Evolutionary conservation across 2,888 invertebrate genomes (phyloP).

Genomic region (Acleris emargana): DNA sequence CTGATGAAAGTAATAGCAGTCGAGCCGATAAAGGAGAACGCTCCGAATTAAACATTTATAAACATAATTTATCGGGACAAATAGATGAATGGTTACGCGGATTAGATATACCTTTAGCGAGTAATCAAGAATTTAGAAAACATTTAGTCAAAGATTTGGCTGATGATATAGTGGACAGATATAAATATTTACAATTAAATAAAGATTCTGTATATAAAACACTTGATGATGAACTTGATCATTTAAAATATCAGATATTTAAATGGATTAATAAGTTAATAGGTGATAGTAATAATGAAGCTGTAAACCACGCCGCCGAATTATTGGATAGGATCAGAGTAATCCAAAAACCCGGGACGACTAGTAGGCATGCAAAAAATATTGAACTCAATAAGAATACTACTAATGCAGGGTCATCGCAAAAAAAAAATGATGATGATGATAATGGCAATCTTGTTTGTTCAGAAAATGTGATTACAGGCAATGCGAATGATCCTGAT

Average conservation of each 20-base stretch:
- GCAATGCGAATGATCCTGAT: no score
- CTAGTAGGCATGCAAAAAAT: slow-evolving; percentile 24
- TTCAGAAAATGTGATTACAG: no score
- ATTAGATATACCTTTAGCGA: slow-evolving; percentile 40
- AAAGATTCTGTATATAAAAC: slow-evolving; percentile 42
- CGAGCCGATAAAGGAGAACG: slow-evolving; percentile 46
- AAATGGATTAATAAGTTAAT: slow-evolving; percentile 67
- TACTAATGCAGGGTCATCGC: no score
- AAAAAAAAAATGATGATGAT: no score
- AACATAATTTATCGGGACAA: slow-evolving; percentile 49
- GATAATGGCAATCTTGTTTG: no score
- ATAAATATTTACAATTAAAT: slow-evolving; percentile 61
- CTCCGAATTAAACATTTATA: slow-evolving; percentile 44
- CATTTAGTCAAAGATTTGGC: slow-evolving; percentile 58
- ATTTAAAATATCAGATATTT: slow-evolving; percentile 68
- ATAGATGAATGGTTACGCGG: slow-evolving; percentile 62
- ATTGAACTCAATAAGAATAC: background rate
- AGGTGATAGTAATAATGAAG: slow-evolving; percentile 52
- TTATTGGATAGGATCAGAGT: slow-evolving; percentile 57
- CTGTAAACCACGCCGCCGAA: slow-evolving; percentile 52
- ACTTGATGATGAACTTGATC: slow-evolving; percentile 62
- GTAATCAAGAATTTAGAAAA: slow-evolving; percentile 47
- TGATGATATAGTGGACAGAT: slow-evolving; percentile 63
- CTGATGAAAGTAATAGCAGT: slow-evolving; percentile 38
- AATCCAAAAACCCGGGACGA: slow-evolving; percentile 52